Evolutionary conservation across 35 echinoderm and acorn worm genomes (phyloP).

Genomic region (Apostichopus parvimensis): DNA sequence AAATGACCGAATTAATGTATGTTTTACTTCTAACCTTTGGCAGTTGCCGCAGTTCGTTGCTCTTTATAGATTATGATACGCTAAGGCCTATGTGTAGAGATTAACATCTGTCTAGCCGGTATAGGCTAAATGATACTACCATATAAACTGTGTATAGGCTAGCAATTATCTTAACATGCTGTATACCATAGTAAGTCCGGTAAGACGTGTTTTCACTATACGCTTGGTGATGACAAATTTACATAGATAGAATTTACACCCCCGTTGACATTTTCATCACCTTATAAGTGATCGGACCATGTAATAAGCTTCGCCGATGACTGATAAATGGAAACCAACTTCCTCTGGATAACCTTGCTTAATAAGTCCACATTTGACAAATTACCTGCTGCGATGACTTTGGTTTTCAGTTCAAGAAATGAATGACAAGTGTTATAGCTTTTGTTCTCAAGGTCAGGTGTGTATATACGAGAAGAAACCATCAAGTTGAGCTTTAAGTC

Average conservation of each 20-base stretch:
- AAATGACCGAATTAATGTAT: no score
- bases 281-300: neutral
- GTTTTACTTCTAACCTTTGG: no score
- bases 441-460: neutral
- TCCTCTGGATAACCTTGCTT: no score
- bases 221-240: neutral
- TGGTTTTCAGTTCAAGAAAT: neutral
- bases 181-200: neutral
- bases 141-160: no score
- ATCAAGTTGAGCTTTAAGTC: no score
- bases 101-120: no score
- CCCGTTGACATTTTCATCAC: neutral
- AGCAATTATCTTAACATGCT: neutral
- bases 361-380: no score
- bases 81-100: no score
- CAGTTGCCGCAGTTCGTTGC: no score
- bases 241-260: conserved; percentile 9
- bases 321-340: neutral
- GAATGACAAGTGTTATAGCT: neutral
- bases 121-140: no score
- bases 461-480: neutral
- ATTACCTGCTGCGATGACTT: neutral
- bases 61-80: no score
- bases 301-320: neutral
- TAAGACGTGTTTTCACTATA: neutral